phyloP scores from a whole-genome alignment of 2,797 vertebrate genomes.

The Gallirallus australis region DNA sequence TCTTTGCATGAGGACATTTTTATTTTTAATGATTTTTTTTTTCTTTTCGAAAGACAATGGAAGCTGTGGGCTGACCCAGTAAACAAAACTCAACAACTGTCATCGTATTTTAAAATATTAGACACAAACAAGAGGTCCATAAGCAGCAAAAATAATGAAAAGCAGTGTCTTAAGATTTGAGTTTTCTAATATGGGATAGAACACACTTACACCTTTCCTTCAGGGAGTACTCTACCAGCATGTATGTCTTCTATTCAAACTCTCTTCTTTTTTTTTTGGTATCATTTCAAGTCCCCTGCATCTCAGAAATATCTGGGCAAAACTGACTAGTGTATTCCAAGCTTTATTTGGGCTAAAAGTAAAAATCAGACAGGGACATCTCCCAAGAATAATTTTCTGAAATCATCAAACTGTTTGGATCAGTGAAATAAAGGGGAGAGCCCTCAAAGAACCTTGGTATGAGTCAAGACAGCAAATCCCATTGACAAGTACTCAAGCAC shows the following conservation, averaged over 20 bases:
- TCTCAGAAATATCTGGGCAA: neutral
- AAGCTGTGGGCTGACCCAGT: conserved; percentile 26
- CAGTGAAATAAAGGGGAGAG: neutral
- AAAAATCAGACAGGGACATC: neutral
- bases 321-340: neutral
- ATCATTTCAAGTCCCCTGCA: neutral
- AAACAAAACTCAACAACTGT: conserved; percentile 51
- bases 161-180: neutral
- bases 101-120: conserved; percentile 42
- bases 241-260: neutral
- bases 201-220: neutral
- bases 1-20: conserved; percentile 45
- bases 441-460: neutral
- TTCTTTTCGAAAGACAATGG: conserved; percentile 50
- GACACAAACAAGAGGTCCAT: conserved; percentile 3
- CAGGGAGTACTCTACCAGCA: neutral
- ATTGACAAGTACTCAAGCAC: neutral
- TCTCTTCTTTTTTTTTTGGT: no score
- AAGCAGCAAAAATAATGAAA: conserved; percentile 24
- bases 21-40: conserved; percentile 46
- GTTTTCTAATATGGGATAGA: neutral
- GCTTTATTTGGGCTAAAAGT: neutral
- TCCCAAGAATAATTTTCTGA: neutral
- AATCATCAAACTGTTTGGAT: neutral
- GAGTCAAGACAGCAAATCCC: neutral